phyloP scores from a whole-genome alignment of 2,888 invertebrate species.

The Apodemia mormo region DNA sequence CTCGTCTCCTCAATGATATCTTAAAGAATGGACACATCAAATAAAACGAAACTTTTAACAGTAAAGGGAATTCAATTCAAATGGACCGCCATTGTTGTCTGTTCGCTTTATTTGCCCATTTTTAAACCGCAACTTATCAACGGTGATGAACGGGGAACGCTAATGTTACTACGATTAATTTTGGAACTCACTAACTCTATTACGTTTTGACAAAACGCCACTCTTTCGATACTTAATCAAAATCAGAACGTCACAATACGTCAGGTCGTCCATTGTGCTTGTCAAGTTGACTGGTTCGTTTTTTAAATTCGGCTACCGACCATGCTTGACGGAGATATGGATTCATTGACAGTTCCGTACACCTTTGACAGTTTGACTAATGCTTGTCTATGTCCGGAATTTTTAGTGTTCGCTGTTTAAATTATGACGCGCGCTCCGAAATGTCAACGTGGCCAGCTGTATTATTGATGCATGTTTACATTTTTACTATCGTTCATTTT shows the following conservation, averaged over 20 bases:
- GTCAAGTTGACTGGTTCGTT: constrained; percentile 35
- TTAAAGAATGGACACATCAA: constrained; percentile 56
- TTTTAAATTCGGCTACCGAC: constrained; percentile 58
- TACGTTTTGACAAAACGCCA: constrained; percentile 64
- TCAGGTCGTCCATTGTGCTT: constrained; percentile 50
- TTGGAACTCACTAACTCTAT: constrained; percentile 60
- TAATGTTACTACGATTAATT: constrained; percentile 51
- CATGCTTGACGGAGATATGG: constrained; percentile 54
- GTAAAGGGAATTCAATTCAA: constrained; percentile 67
- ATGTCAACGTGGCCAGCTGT: background rate
- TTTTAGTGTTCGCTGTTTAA: constrained; percentile 19
- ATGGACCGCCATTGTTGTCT: constrained; percentile 74
- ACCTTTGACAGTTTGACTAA: constrained; percentile 76
- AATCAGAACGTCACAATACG: constrained; percentile 62
- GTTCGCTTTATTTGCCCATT: constrained; percentile 58
- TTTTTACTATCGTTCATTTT: too few relatives aligned
- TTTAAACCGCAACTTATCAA: constrained; percentile 59
- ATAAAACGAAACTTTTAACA: constrained; percentile 45
- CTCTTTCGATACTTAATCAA: constrained; percentile 63
- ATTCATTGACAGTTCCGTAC: constrained; percentile 70
- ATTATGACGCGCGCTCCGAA: constrained; percentile 19
- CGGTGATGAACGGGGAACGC: constrained; percentile 55
- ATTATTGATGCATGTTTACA: background rate
- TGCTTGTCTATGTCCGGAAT: constrained; percentile 55
- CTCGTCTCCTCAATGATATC: constrained; percentile 33